Evolutionary conservation across 2,888 invertebrate genomes (phyloP).

Genomic region (Pterostichus niger): DNA sequence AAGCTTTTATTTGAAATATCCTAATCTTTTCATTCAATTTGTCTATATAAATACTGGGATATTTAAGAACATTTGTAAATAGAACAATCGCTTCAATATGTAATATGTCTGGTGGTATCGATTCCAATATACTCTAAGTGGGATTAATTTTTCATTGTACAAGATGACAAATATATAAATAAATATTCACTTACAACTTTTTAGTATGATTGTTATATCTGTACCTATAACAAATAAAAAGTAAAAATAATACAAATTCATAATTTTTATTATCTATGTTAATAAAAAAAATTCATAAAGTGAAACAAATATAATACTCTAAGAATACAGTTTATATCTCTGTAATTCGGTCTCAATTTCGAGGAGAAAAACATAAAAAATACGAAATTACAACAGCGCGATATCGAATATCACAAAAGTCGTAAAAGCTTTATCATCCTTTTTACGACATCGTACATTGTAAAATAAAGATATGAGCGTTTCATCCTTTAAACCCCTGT

Average conservation of each 20-base stretch:
- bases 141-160: too few relatives aligned
- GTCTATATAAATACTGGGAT: too few relatives aligned
- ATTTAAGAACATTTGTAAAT: too few relatives aligned
- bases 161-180: too few relatives aligned
- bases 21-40: too few relatives aligned
- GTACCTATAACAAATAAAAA: too few relatives aligned
- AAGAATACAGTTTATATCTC: constrained; percentile 37
- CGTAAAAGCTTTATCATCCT: constrained; percentile 61
- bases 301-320: neutral
- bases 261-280: neutral
- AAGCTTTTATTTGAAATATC: too few relatives aligned
- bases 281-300: constrained; percentile 21
- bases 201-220: too few relatives aligned
- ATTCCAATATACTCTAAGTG: too few relatives aligned
- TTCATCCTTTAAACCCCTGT: neutral
- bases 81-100: too few relatives aligned
- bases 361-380: constrained; percentile 59
- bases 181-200: too few relatives aligned
- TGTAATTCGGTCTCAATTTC: constrained; percentile 55
- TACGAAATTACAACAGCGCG: constrained; percentile 56
- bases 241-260: neutral
- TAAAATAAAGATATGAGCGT: constrained; percentile 61
- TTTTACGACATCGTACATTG: constrained; percentile 63
- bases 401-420: constrained; percentile 62
- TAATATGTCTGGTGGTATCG: too few relatives aligned